phyloP scores from a whole-genome alignment of 2,797 vertebrate species.

The Sebastes hubbsi region DNA sequence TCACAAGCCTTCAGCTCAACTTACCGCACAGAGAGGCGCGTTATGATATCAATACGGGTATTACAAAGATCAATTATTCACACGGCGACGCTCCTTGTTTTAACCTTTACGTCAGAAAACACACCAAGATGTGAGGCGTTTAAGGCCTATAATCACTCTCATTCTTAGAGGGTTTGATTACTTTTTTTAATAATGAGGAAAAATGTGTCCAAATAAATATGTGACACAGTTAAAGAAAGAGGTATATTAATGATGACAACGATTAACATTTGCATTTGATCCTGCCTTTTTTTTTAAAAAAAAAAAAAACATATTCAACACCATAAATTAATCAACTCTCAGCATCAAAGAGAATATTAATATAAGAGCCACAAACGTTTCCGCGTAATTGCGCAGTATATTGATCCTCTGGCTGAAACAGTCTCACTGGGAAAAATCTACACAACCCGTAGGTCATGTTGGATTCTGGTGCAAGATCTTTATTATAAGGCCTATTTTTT shows the following conservation, averaged over 20 bases:
- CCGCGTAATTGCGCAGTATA: constrained; percentile 32
- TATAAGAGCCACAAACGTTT: constrained; percentile 43
- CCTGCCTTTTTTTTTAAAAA: no score
- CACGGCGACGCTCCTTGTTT: neutral
- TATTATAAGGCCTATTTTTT: neutral
- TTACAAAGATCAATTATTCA: constrained; percentile 76
- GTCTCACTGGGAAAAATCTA: constrained; percentile 40
- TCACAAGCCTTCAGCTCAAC: constrained; percentile 79
- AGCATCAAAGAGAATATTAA: constrained; percentile 78
- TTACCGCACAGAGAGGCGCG: constrained; percentile 75
- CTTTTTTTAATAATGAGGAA: neutral
- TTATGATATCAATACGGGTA: constrained; percentile 84
- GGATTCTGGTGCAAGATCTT: constrained; percentile 8
- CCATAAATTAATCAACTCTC: constrained; percentile 38
- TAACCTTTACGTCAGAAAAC: constrained; percentile 10
- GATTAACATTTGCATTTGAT: neutral
- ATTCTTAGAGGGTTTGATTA: neutral
- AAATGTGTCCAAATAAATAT: neutral
- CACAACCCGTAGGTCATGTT: constrained; percentile 41
- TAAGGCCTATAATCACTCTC: neutral
- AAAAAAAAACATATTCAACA: neutral
- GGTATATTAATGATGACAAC: neutral
- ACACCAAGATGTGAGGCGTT: neutral
- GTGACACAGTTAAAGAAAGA: neutral
- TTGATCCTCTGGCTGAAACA: constrained; percentile 40